A percentile compares a stretch with the other conserved stretches of the same genome.
phyloP scores from a whole-genome alignment of 2,888 invertebrate genomes.

The Chrysodeixis includens region DNA sequence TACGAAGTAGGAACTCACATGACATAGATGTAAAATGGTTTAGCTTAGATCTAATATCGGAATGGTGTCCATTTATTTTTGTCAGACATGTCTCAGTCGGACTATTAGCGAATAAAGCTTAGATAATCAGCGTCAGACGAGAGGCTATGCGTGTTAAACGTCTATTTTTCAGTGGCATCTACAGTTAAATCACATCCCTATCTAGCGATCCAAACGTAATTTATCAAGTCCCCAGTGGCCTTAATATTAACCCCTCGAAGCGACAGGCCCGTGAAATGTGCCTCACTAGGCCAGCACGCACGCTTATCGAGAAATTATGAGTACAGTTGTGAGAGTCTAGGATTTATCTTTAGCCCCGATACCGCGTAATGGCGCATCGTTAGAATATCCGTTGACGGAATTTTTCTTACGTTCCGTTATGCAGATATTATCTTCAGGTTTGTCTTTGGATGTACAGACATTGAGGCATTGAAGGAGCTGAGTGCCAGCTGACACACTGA shows the following conservation, averaged over 20 bases:
- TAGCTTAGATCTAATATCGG: not conserved
- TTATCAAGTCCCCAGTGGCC: constrained; percentile 46
- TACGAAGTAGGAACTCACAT: not conserved
- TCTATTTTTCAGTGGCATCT: constrained; percentile 43
- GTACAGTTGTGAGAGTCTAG: constrained; percentile 50
- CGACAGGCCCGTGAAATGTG: constrained; percentile 51
- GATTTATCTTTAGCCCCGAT: constrained; percentile 51
- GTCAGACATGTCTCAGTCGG: not conserved
- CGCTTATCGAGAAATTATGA: constrained; percentile 58
- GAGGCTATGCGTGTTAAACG: constrained; percentile 42
- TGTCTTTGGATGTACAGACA: constrained; percentile 14
- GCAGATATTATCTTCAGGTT: constrained; percentile 23
- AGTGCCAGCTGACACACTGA: not conserved
- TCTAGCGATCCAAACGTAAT: constrained; percentile 43
- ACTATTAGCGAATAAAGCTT: constrained; percentile 10
- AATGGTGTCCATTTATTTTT: not conserved
- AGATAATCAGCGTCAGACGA: constrained; percentile 21
- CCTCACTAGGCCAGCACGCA: constrained; percentile 55
- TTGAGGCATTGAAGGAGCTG: not conserved
- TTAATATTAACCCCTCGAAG: constrained; percentile 48
- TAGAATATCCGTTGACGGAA: constrained; percentile 48
- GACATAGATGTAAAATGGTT: not conserved
- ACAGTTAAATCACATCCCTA: constrained; percentile 46
- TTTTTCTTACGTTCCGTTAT: constrained; percentile 43
- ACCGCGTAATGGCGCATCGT: constrained; percentile 47